phyloP scores from a whole-genome alignment of 1,140 invertebrate genomes.

The Drosophila malerkotliana region DNA sequence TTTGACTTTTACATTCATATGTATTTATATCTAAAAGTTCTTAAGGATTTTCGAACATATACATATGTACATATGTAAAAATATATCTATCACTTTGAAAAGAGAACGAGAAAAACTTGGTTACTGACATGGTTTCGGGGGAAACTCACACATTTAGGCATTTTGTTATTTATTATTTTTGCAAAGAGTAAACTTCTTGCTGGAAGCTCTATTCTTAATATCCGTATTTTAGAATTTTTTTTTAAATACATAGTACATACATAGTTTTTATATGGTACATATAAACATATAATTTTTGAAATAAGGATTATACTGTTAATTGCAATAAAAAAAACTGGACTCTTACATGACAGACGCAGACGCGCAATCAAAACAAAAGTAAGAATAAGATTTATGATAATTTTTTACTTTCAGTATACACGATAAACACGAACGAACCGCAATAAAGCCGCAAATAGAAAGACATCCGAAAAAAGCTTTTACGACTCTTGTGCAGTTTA shows the following conservation, averaged over 20 bases:
- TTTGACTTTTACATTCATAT: too few relatives aligned
- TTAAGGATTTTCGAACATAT: background rate
- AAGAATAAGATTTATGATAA: constrained; percentile 35
- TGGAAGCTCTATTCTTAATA: too few relatives aligned
- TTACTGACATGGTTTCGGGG: too few relatives aligned
- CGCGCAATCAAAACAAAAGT: constrained; percentile 53
- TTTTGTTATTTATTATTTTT: too few relatives aligned
- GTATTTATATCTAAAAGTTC: too few relatives aligned
- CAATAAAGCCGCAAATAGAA: constrained; percentile 56
- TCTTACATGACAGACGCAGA: background rate
- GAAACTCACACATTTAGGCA: too few relatives aligned
- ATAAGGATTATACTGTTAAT: background rate
- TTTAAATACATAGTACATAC: too few relatives aligned
- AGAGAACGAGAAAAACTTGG: too few relatives aligned
- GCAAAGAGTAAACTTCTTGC: too few relatives aligned
- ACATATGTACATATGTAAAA: constrained; percentile 30
- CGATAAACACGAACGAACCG: constrained; percentile 42
- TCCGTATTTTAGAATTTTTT: too few relatives aligned
- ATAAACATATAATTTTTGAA: background rate
- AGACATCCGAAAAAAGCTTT: constrained; percentile 41
- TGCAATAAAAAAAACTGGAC: background rate
- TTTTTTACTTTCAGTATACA: constrained; percentile 42
- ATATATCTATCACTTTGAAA: constrained; percentile 35
- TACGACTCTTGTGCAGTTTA: constrained; percentile 2
- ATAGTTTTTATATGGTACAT: background rate